These are phyloP conservation scores for Ptilodon capucinus DNA, from an alignment of 2,888 invertebrate species.

Conservation along the genomic window DNA sequence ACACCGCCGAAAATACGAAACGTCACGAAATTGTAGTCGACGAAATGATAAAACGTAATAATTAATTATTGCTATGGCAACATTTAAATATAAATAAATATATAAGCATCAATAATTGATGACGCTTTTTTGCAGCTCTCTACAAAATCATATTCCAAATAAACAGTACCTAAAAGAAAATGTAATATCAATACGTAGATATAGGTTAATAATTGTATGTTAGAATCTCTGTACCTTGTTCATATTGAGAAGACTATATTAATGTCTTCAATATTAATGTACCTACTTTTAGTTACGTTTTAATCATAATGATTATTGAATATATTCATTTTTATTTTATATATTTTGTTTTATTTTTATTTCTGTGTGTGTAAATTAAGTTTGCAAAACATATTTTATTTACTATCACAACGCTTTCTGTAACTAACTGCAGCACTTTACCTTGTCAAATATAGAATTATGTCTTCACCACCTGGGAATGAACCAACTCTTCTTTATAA, in stretches of 20 bases:
- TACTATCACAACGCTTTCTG: constrained; percentile 20
- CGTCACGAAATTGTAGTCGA: constrained; percentile 56
- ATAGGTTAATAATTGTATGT: constrained; percentile 53
- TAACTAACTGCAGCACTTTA: constrained; percentile 27
- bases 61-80: constrained; percentile 7
- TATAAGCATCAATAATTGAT: constrained; percentile 28
- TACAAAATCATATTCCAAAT: constrained; percentile 49
- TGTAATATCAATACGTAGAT: constrained; percentile 47
- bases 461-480: no score
- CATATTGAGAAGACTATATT: constrained; percentile 36
- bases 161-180: constrained; percentile 58
- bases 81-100: constrained; percentile 23
- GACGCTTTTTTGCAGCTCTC: constrained; percentile 49
- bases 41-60: constrained; percentile 20
- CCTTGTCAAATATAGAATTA: neutral
- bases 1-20: constrained; percentile 64
- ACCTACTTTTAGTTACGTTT: constrained; percentile 70
- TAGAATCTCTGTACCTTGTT: constrained; percentile 75
- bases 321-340: constrained; percentile 82
- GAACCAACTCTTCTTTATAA: no score
- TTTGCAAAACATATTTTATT: constrained; percentile 1
- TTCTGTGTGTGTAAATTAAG: constrained; percentile 43
- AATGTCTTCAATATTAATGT: constrained; percentile 58
- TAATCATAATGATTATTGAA: constrained; percentile 76
- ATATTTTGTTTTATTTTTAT: constrained; percentile 76